Evolutionary conservation across 2,888 invertebrate genomes (phyloP).

Genomic region (Plagiodera versicolora): DNA sequence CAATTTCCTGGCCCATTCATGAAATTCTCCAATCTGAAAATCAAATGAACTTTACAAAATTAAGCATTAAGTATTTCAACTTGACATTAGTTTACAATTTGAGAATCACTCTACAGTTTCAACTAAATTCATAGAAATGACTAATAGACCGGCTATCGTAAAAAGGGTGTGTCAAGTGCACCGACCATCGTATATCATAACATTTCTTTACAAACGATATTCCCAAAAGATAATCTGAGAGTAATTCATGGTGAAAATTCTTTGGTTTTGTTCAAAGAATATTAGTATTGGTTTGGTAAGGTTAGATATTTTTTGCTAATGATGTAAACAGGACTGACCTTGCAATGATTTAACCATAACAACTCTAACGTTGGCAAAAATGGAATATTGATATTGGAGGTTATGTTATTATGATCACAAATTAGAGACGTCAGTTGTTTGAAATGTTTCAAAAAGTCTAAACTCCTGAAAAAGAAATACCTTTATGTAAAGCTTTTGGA

Average conservation of each 20-base stretch:
- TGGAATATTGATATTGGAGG: constrained; percentile 71
- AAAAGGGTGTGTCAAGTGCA: background rate
- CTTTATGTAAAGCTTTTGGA: constrained; percentile 7
- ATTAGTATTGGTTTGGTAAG: too few species aligned
- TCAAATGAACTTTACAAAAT: too few species aligned
- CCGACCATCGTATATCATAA: too few species aligned
- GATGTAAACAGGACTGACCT: constrained; percentile 54
- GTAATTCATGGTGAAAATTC: too few species aligned
- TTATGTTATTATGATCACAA: constrained; percentile 77
- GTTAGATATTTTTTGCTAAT: background rate
- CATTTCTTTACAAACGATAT: too few species aligned
- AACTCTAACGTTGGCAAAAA: constrained; percentile 71
- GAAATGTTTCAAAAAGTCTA: constrained; percentile 74
- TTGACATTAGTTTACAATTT: too few species aligned
- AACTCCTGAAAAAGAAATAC: constrained; percentile 61
- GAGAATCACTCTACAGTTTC: too few species aligned
- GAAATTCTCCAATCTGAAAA: constrained; percentile 52
- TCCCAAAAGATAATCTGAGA: too few species aligned
- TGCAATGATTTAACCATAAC: constrained; percentile 74
- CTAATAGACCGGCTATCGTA: too few species aligned
- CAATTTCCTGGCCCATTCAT: constrained; percentile 73
- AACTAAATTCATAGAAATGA: too few species aligned
- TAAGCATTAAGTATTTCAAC: too few species aligned
- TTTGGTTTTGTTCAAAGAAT: too few species aligned
- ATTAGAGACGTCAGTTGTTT: constrained; percentile 75